Percentiles rank a stretch among this genome's conserved stretches.
Conservation (phyloP, 2,113 vertebrate genomes). For the Nesogale talazaci region DNA sequence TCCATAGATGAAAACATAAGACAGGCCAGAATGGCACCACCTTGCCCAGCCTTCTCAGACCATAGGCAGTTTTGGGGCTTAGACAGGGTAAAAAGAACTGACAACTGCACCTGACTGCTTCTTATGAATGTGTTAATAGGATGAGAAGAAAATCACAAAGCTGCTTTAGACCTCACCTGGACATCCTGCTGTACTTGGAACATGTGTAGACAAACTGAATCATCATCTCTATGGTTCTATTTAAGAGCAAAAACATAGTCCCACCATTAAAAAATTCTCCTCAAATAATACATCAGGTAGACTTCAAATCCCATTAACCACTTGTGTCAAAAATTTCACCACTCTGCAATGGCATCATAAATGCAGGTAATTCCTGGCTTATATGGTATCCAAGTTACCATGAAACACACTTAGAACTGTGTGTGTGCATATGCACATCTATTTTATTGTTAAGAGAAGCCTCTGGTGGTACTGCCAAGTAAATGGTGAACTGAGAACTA, state of each 20-base stretch:
- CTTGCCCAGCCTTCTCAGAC: background rate
- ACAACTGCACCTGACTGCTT: background rate
- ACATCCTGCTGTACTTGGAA: background rate
- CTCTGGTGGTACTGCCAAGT: too few relatives aligned
- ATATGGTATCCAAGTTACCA: background rate
- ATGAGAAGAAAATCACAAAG: background rate
- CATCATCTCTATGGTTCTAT: background rate
- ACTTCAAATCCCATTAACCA: constrained; percentile 25
- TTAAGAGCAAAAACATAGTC: background rate
- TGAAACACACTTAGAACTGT: background rate
- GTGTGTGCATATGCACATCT: too few relatives aligned
- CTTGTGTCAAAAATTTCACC: constrained; percentile 17
- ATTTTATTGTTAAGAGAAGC: too few relatives aligned
- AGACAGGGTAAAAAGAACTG: background rate
- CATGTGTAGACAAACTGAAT: background rate
- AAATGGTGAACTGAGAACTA: too few relatives aligned
- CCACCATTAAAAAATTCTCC: background rate
- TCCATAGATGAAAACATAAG: background rate
- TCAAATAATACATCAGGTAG: background rate
- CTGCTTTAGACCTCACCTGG: background rate
- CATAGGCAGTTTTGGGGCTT: background rate
- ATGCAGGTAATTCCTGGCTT: background rate
- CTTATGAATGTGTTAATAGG: background rate
- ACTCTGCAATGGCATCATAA: background rate
- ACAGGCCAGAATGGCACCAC: background rate